Evolutionary conservation across 2,113 vertebrate species (phyloP), one percentile per base, ranked within the genome.

Genomic region (Struthidea cinerea): DNA sequence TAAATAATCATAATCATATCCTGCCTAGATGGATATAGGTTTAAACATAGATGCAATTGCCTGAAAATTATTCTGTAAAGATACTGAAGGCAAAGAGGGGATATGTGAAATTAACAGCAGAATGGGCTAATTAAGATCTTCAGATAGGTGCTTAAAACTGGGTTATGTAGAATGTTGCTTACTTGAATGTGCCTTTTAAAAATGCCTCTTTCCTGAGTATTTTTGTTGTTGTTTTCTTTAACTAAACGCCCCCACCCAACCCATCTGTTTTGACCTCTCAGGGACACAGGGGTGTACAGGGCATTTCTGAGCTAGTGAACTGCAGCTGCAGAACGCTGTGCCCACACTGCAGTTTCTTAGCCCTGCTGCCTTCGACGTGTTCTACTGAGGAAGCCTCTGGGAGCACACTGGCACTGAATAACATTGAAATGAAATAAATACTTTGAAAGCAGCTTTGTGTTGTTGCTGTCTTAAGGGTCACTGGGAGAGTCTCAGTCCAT

Each of bases 71-170:
- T 85, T 91, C 90, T 85, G 69, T 76, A 91, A 81, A 96, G 96
- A 95, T 91, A 95, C 14, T 69, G 81, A 94, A 90, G 63, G 93
- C 78, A 85, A 85, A 77, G 70, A 87, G 90, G 85, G 75, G 87
- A 85, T 95, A 94, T 87, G 23, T 94, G 89, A 94, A 95, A 96
- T 95, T 93, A 94, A 74, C 74, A 96, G 75, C 84, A 94, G 84
- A 96, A 91, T 89, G 50, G 71, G 39, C 87, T 94, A 96, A 96
- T 96, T 96, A 97, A 97, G 93, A 96, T 95, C 85, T 96, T 94
- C 75, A 91, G 92, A 91, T 96, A 96, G 84, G 71, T 94, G 60
- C 47, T 88, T 83, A 85, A 91, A 97, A 90, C 70, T 91, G 59
- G 77, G 75, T 94, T 93, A 47, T 32, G 27, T 55, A 55, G 55